Base-by-base conservation (phyloP, 2,888 invertebrate genomes). In the Stenotaenia linearis region DNA sequence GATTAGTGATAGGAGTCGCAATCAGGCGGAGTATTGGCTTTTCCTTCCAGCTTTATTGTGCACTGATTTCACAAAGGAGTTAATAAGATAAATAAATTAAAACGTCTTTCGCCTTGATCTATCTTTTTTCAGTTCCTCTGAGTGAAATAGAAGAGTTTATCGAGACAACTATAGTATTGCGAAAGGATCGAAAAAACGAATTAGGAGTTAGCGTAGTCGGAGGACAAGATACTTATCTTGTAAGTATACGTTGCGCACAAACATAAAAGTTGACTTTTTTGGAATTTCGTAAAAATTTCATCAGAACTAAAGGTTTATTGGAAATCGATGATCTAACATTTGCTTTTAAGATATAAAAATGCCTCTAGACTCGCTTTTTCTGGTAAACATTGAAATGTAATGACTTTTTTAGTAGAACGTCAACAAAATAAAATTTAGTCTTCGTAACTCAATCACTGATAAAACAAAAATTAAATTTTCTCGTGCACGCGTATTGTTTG, bases 131-230 rank as follows among this genome's bases (percentile, higher is more conserved):
- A 83, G 82, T 82, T 80, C 83, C 84, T 12, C 78, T 84, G 79
- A 83, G 83, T 77, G 82, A 81, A 61, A 82, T 84, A 50, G 83
- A 83, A 78, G 84, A 84, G 35, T 84, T 84, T 50, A 82, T 83
- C n/a, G 84, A 84, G 79, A 84, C 83, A 9, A 83, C 83, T 6
- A 83, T 84, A n/a, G 84, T 84, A 1, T 79, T 84, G 69, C 82
- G 82, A 77, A 84, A 84, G 75, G 84, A 84, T 61, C 82, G 83
- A 75, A 83, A 82, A 78, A 83, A 83, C 79, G 84, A 83, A 77
- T 78, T 84, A 10, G 84, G 84, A 12, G 82, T 84, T 23, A 82
- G 82, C 35, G 82, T 84, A 23, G 82, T 83, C 30, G 84, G 84
- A 15, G 84, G 84, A 3, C 81, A 80, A 32, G 84, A 84, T 80